Base-by-base conservation (phyloP, 2,888 invertebrate genomes). In the Parthenolecanium corni region DNA sequence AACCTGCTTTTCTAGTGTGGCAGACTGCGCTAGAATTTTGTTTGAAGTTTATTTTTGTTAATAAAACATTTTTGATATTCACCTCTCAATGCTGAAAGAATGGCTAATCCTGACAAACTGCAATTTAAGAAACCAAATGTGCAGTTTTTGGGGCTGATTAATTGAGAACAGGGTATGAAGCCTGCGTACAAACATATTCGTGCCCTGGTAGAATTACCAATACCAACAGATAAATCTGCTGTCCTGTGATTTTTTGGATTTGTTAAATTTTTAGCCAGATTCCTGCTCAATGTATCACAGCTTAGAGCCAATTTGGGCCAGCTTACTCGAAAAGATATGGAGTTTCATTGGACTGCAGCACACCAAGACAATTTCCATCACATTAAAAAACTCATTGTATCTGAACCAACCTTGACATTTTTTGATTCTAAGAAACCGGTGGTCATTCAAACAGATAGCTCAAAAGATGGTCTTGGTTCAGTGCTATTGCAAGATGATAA, bases 231-330 rank as follows among this genome's bases (percentile, higher is more conserved):
- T n/a, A n/a, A n/a, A n/a, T n/a, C n/a, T n/a, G n/a, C n/a, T n/a
- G n/a, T n/a, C n/a, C n/a, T n/a, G n/a, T n/a, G n/a, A n/a, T n/a
- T n/a, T n/a, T n/a, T n/a, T n/a, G n/a, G n/a, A n/a, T n/a, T n/a
- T n/a, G n/a, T n/a, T n/a, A n/a, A n/a, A n/a, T 25, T 65, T 64
- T 31, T 67, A 21, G 44, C 61, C 36, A 46, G 57, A 63, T 69
- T 65, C 57, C 61, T 67, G 31, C 66, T 53, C 36, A 66, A 66
- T 31, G 64, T 64, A 14, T 62, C 67, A 5, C 64, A 66, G 20
- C 44, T 66, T 25, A 66, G 61, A 24, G 61, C 56, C 18, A 64
- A 66, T 14, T 40, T 68, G 11, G 51, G 67, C 44, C 58, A 66
- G 16, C 47, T 68, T 16, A 42, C 66, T n/a, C 63, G 56, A 56